These are phyloP conservation scores for Morus bassanus DNA, from an alignment of 2,797 vertebrate genomes.

Conservation along the genomic window DNA sequence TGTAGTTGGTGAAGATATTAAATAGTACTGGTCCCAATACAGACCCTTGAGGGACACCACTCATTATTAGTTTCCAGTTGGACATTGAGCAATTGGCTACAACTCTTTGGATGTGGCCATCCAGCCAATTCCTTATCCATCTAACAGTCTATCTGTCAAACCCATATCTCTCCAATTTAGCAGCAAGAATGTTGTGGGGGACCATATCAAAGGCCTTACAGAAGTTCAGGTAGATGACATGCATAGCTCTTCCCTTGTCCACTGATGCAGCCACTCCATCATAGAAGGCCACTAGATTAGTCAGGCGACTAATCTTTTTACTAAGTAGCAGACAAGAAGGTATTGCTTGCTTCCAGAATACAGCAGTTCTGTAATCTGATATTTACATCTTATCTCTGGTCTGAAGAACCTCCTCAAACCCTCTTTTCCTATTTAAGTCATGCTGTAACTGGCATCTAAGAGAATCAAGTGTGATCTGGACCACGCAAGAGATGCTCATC, in stretches of 20 bases:
- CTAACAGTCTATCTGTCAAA: not conserved
- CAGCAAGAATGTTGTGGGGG: not conserved
- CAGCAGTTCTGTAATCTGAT: not conserved
- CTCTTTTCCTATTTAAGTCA: not conserved
- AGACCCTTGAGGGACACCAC: not conserved
- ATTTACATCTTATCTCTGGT: not conserved
- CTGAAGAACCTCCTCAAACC: not conserved
- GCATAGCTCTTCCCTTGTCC: not conserved
- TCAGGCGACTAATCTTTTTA: not conserved
- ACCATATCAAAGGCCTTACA: not conserved
- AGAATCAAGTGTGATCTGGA: not conserved
- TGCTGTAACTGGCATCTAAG: not conserved
- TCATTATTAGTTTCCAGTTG: not conserved
- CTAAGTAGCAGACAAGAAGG: not conserved
- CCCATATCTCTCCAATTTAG: not conserved
- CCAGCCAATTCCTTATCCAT: not conserved
- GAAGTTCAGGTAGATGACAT: not conserved
- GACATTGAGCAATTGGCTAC: not conserved
- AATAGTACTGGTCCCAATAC: not conserved
- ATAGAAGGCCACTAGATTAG: not conserved
- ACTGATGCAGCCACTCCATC: not conserved
- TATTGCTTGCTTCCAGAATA: not conserved
- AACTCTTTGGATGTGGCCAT: not conserved
- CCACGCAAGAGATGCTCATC: not conserved
- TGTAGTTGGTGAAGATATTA: not conserved